phyloP scores from a whole-genome alignment of 2,113 vertebrate species.

The Onychorhynchus coronatus region DNA sequence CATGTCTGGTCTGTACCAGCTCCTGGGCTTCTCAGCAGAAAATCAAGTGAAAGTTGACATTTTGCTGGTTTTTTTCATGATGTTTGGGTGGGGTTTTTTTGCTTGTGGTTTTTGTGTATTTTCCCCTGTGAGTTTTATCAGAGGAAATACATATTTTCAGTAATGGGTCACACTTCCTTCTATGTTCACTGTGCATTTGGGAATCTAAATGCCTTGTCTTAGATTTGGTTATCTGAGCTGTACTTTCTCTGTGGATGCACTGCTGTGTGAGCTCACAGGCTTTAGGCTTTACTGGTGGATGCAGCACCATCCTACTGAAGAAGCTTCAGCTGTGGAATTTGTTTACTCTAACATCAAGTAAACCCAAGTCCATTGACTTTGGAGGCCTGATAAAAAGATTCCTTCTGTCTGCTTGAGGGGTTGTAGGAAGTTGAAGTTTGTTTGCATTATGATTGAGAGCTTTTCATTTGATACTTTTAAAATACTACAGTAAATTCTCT shows the following conservation, averaged over 20 bases:
- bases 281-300: neutral
- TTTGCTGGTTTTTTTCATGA: neutral
- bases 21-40: neutral
- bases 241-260: neutral
- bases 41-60: neutral
- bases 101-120: neutral
- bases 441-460: neutral
- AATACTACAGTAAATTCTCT: neutral
- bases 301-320: neutral
- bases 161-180: neutral
- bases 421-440: neutral
- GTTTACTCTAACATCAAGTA: neutral
- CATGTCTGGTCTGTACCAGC: neutral
- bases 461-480: neutral
- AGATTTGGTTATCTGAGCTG: neutral
- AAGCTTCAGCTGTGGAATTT: neutral
- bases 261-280: neutral
- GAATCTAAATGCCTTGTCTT: neutral
- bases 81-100: neutral
- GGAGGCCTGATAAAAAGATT: neutral
- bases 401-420: neutral
- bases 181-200: neutral
- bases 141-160: conserved; percentile 4
- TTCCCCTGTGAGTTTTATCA: neutral
- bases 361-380: neutral